A percentile compares a stretch with the other conserved stretches of the same genome.
Conservation (phyloP, 2,797 vertebrate species). For the Ispidina picta region DNA sequence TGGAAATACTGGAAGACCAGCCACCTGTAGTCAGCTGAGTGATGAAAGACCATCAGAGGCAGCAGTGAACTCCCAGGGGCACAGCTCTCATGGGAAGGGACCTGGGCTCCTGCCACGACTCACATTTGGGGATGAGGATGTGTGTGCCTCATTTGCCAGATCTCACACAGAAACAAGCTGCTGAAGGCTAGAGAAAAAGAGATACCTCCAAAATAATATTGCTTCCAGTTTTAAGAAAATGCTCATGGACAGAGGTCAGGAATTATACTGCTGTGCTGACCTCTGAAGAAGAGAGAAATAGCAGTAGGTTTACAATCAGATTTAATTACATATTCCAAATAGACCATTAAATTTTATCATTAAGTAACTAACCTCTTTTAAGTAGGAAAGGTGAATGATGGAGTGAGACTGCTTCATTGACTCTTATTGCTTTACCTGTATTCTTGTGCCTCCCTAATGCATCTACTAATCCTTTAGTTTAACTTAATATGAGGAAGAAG, state of each 20-base stretch:
- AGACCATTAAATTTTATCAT: slow-evolving; percentile 80
- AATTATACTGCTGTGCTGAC: slow-evolving; percentile 67
- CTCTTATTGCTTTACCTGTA: slow-evolving; percentile 75
- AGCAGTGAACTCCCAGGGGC: background rate
- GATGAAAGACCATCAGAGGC: background rate
- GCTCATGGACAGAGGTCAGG: slow-evolving; percentile 64
- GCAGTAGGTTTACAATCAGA: slow-evolving; percentile 77
- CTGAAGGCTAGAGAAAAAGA: background rate
- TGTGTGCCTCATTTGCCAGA: background rate
- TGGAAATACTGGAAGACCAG: background rate
- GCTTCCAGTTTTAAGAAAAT: slow-evolving; percentile 62
- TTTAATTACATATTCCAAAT: slow-evolving; percentile 75
- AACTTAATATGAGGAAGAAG: slow-evolving; percentile 71
- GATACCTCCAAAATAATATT: slow-evolving; percentile 34
- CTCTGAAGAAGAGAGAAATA: slow-evolving; percentile 75
- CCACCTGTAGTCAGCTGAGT: background rate
- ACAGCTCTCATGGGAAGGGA: rapidly evolving
- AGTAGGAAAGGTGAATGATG: slow-evolving; percentile 76
- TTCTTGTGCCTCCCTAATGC: slow-evolving; percentile 69
- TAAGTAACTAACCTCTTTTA: slow-evolving; percentile 77
- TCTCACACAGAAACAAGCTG: background rate
- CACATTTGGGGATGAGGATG: background rate
- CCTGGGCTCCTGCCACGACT: background rate
- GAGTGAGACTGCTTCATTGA: slow-evolving; percentile 73
- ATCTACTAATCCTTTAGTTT: slow-evolving; percentile 61